Percentiles rank a stretch among this genome's conserved stretches.
Conservation (phyloP, 2,797 vertebrate genomes). For the Spinibarbus caldwelli region DNA sequence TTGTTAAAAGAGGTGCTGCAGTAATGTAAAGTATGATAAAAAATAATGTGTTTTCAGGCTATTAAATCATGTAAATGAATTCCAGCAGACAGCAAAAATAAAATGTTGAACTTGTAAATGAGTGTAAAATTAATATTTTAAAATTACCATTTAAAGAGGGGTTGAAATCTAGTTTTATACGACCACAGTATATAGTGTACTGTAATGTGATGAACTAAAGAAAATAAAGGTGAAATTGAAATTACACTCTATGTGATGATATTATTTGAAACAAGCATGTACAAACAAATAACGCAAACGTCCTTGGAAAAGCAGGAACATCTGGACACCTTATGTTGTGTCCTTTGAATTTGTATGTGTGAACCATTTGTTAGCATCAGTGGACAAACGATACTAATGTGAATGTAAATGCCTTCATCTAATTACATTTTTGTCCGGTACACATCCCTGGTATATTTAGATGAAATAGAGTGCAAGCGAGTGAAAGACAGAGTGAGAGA, state of each 20-base stretch:
- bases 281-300: not conserved
- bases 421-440: not conserved
- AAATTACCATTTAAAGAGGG: not conserved
- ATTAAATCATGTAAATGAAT: too few species aligned
- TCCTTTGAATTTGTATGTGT: not conserved
- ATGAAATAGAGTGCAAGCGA: not conserved
- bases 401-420: not conserved
- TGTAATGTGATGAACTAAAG: not conserved
- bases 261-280: not conserved
- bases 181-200: not conserved
- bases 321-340: not conserved
- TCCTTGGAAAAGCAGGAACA: not conserved
- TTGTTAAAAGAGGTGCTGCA: not conserved
- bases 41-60: too few species aligned
- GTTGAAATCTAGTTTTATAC: not conserved
- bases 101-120: not conserved
- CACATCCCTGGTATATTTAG: not conserved
- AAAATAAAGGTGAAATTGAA: not conserved
- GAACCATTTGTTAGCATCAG: not conserved
- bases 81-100: not conserved
- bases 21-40: not conserved
- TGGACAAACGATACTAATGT: not conserved
- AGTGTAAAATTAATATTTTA: not conserved
- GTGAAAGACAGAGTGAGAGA: slow-evolving; percentile 1
- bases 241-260: not conserved